A percentile compares a stretch with the other conserved stretches of the same genome.
Evolutionary conservation across 2,113 vertebrate genomes (phyloP).

Genomic region (Apus apus): DNA sequence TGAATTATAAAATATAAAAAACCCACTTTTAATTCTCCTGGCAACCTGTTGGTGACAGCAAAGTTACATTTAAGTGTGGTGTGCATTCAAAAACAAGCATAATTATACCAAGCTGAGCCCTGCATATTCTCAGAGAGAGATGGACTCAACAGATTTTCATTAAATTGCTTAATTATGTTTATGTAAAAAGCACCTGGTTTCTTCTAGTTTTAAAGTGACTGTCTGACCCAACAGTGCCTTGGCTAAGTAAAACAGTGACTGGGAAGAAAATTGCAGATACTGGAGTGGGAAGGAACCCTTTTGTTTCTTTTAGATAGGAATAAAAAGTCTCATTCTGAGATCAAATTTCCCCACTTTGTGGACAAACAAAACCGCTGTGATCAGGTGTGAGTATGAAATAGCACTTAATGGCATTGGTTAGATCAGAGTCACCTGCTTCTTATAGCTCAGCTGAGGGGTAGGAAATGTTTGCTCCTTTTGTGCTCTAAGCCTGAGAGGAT

Average conservation of each 20-base stretch:
- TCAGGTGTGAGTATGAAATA: neutral
- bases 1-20: constrained; percentile 2
- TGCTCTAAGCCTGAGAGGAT: neutral
- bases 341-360: neutral
- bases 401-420: neutral
- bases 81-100: constrained; percentile 5
- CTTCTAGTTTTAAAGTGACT: constrained; percentile 64
- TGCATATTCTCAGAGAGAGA: constrained; percentile 62
- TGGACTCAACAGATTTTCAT: constrained; percentile 74
- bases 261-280: constrained; percentile 45
- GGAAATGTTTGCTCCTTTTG: fast-evolving
- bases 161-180: constrained; percentile 76
- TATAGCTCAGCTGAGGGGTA: fast-evolving
- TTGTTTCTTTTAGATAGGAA: constrained; percentile 19
- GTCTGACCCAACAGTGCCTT: constrained; percentile 52
- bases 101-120: neutral
- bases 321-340: neutral
- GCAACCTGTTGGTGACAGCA: constrained; percentile 83
- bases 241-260: constrained; percentile 40
- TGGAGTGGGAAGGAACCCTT: neutral
- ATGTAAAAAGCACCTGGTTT: constrained; percentile 71
- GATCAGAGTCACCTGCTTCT: neutral
- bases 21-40: constrained; percentile 58
- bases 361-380: neutral
- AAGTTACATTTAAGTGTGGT: constrained; percentile 54